These are phyloP conservation scores for Mobula hypostoma DNA, from an alignment of 2,113 vertebrate genomes.

Conservation along the genomic window DNA sequence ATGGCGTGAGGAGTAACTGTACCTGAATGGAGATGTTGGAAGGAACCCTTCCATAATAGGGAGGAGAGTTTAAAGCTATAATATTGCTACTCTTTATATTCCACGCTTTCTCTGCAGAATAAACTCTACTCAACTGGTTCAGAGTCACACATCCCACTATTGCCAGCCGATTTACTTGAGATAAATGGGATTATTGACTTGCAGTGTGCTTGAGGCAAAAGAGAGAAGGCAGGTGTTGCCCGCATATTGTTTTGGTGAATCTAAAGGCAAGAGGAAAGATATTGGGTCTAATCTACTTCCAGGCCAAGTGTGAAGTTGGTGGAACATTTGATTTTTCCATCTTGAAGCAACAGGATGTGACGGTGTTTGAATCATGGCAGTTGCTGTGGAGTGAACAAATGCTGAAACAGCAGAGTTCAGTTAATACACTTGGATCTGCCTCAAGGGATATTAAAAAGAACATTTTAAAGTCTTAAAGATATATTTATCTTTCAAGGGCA, in stretches of 20 bases:
- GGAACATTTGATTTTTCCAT: slow-evolving; percentile 19
- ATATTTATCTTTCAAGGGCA: not conserved
- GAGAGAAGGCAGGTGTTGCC: not conserved
- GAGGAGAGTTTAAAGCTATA: not conserved
- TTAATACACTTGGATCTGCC: not conserved
- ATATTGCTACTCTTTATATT: not conserved
- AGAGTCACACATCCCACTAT: not conserved
- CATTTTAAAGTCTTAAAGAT: not conserved
- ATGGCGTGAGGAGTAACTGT: not conserved
- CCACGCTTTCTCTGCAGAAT: not conserved
- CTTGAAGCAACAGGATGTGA: slow-evolving; percentile 3
- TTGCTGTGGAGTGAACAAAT: not conserved
- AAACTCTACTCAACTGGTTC: not conserved
- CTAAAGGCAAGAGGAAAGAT: not conserved
- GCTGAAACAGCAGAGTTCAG: slow-evolving; percentile 1
- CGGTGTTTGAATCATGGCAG: not conserved
- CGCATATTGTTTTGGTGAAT: not conserved
- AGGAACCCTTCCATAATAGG: not conserved
- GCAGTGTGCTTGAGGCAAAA: not conserved
- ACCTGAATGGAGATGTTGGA: not conserved
- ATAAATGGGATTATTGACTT: not conserved
- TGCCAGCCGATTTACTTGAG: not conserved
- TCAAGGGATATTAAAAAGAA: slow-evolving; percentile 19
- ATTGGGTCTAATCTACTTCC: not conserved
- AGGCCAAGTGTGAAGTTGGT: not conserved